Evolutionary conservation across 2,888 invertebrate species (phyloP), one percentile per base, ranked within the genome.

Genomic region (Linnaemya vulpina): DNA sequence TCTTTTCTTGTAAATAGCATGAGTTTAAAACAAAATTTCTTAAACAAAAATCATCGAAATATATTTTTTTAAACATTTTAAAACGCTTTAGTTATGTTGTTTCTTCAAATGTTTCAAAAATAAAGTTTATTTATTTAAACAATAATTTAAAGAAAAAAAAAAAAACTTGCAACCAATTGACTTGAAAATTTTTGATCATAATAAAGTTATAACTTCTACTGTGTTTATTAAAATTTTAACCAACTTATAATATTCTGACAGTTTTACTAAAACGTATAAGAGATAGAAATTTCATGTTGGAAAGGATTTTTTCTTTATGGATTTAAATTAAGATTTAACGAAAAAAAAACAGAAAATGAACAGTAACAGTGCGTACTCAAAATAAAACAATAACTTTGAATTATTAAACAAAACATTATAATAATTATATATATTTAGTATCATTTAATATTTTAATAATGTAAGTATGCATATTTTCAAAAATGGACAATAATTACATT

Each of bases 1-100:
- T 62, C 63, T 46, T 46, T 55, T 81, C 53, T 75, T 87, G 87
- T 87, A 87, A 87, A 87, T 87, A 87, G 78, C 74, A 79, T 75
- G 84, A 83, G 71, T 84, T 86, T 53, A 11, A 76, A 76, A 38
- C 49, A 35, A 79, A 67, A 46, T 65, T 65, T 70, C 51, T 82
- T 74, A 76, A 84, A 40, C 63, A 60, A 43, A 73, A 68, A 76
- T 77, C 76, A 62, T 73, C 76, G 77, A 81, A 73, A 38, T 73
- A 13, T 51, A 11, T 67, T 71, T 71, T 65, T 70, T 22, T 65
- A 15, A 30, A 38, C 43, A 17, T 20, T 71, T 30, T 55, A 49
- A 38, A 30, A 1, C 10, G 30, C 11, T 11, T 46, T 71, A 13
- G 20, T 62, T 71, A 30, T 20, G 11, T 46, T 11, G n/a, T 8